Conservation (phyloP, 2,888 invertebrate species). For the Eupithecia vulgata region DNA sequence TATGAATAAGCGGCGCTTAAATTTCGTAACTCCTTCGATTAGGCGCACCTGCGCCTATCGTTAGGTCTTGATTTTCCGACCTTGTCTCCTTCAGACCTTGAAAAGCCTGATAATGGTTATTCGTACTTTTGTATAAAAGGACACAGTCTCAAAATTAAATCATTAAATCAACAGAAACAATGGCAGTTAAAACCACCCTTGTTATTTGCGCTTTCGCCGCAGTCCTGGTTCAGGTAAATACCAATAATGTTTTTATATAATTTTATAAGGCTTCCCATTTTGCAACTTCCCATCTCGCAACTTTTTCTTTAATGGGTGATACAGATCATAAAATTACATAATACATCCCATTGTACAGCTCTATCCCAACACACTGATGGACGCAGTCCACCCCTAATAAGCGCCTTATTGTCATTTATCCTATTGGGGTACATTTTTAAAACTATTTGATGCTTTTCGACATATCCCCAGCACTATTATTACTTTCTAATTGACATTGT, state of each 20-base stretch:
- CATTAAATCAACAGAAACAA: conserved; percentile 28
- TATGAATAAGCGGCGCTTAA: background rate
- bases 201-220: conserved; percentile 48
- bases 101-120: background rate
- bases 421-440: background rate
- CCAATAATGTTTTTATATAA: background rate
- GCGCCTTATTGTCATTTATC: no score
- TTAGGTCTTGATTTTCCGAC: background rate
- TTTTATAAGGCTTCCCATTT: background rate
- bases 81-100: background rate
- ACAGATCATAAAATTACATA: no score
- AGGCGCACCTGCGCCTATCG: conserved; percentile 5
- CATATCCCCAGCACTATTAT: background rate
- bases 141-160: background rate
- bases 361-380: no score
- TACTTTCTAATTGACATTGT: no score
- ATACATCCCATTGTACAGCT: no score
- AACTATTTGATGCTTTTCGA: background rate
- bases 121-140: conserved; percentile 17
- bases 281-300: background rate
- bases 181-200: conserved; percentile 48
- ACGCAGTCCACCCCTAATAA: no score
- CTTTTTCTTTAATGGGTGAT: no score
- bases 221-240: conserved; percentile 48
- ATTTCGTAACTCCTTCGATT: background rate